Evolutionary conservation across 1,140 invertebrate species (phyloP).

Genomic region (Paracyclopina nana): DNA sequence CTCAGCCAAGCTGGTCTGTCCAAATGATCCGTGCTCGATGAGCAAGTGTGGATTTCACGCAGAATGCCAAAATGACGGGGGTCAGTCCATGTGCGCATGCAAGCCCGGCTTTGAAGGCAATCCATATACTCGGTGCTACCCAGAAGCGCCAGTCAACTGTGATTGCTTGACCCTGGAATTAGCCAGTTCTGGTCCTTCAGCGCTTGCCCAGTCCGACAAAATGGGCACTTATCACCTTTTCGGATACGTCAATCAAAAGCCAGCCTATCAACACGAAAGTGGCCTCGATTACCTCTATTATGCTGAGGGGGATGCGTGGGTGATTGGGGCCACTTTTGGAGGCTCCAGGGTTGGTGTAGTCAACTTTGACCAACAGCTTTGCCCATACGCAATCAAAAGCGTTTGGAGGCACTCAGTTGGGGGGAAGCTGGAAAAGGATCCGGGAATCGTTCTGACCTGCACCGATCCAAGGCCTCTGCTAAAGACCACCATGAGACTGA

Average conservation of each 20-base stretch:
- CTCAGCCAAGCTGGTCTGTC: neutral
- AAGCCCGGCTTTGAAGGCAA: neutral
- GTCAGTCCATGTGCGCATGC: neutral
- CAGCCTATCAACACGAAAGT: conserved; percentile 1
- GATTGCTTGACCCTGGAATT: neutral
- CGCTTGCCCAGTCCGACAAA: neutral
- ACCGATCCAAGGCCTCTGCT: neutral
- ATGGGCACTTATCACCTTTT: neutral
- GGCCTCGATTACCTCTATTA: neutral
- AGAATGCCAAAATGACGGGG: neutral
- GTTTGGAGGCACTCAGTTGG: neutral
- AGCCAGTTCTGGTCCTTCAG: neutral
- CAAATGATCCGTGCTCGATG: neutral
- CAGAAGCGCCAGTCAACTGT: neutral
- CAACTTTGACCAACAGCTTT: neutral
- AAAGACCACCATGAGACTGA: neutral
- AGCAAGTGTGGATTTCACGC: conserved; percentile 1
- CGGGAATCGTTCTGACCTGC: neutral
- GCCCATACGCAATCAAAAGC: neutral
- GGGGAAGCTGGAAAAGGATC: neutral
- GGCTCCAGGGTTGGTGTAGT: conserved; percentile 1
- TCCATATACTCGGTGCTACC: neutral
- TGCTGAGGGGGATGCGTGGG: neutral
- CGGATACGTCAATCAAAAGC: neutral
- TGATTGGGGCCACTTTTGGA: conserved; percentile 1